These are phyloP conservation scores for Hippocampus barbouri DNA, from an alignment of 2,113 vertebrate genomes.

Conservation along the genomic window DNA sequence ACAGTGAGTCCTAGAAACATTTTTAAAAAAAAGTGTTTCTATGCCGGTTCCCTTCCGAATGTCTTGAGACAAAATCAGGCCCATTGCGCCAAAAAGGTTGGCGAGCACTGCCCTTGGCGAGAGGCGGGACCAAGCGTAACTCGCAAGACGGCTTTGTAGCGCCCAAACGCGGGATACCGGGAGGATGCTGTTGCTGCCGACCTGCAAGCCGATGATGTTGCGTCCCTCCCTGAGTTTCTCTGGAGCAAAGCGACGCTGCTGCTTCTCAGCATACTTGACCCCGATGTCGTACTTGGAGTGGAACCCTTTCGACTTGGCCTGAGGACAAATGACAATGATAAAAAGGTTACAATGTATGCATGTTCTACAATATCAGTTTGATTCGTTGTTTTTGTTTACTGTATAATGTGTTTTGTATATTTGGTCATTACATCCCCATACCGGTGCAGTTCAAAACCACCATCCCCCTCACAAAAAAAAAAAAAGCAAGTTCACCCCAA, in stretches of 20 bases:
- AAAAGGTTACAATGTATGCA: slow-evolving; percentile 12
- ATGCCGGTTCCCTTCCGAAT: neutral
- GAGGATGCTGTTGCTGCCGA: slow-evolving; percentile 38
- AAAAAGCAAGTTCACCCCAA: neutral
- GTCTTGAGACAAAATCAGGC: too few relatives aligned
- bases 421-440: neutral
- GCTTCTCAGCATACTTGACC: slow-evolving; percentile 87
- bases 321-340: slow-evolving; percentile 8
- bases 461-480: too few relatives aligned
- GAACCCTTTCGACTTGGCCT: slow-evolving; percentile 91
- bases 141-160: neutral
- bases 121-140: neutral
- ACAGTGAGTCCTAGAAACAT: too few relatives aligned
- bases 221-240: slow-evolving; percentile 86
- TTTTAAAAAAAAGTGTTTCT: too few relatives aligned
- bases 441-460: neutral
- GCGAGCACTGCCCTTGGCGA: neutral
- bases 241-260: slow-evolving; percentile 81
- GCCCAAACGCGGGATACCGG: neutral
- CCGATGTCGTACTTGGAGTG: slow-evolving; percentile 80
- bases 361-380: neutral
- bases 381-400: neutral
- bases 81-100: neutral
- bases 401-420: slow-evolving; percentile 19
- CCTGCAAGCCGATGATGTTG: slow-evolving; percentile 91